Base-by-base conservation (phyloP, 2,797 vertebrate species). In the Ambastaia sidthimunki region DNA sequence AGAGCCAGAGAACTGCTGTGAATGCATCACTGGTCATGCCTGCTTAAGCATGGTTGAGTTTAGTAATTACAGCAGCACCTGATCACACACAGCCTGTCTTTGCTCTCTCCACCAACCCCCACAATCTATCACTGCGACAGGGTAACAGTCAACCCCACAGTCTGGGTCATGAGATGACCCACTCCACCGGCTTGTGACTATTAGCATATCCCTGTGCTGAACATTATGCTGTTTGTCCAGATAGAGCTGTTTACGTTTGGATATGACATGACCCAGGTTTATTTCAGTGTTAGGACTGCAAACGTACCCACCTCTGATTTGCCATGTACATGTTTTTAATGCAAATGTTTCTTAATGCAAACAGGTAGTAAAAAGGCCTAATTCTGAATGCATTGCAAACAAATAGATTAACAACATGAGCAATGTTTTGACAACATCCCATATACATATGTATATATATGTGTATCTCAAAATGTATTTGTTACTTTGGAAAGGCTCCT, bases 31-130 rank as follows among this genome's bases (percentile, higher is more conserved):
- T 69, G 85, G 88, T 93, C 87, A 91, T 91, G 91, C 89, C 87
- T 91, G 90, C 88, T 88, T 87, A 86, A 82, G 91, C 88, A 87
- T 91, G 90, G 88, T 87, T 87, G 86, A 82, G 86, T 88, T 90
- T 90, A 90, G 91, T 93, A 90, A 94, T 93, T 93, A 91, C 88
- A 88, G 85, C 84, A 90, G 89, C 92, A 93, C 91, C 91, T 92
- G 93, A 93, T 91, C 86, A 72, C 82, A 85, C 89, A 37, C 82
- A 80, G 83, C 63, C 82, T 80, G 74, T 65, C 63, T 74, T 70
- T 77, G 60, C 78, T 77, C 78, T 82, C 87, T 66, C 28, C 63
- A 68, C 80, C 28, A 76, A 23, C 75, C 65, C 65, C 65, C 59
- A 62, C 59, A 62, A 25, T 18, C 66, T 16, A 13, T 66, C 76